These are phyloP conservation scores for Psittacula derbiana DNA, from an alignment of 2,797 vertebrate species.

Conservation along the genomic window DNA sequence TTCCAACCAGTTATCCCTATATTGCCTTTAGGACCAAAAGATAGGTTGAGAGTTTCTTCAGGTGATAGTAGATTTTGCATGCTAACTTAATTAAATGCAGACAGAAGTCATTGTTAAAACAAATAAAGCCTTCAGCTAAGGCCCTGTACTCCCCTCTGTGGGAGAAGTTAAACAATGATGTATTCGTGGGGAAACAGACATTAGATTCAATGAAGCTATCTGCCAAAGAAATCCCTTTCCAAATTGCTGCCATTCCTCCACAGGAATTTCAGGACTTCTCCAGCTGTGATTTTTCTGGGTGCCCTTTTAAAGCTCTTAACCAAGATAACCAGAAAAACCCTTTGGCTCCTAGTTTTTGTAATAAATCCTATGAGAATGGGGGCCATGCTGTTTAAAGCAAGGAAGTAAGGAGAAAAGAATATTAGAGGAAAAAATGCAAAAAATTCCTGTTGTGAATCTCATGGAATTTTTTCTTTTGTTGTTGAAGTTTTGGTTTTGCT, in stretches of 20 bases:
- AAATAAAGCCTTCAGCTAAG: neutral
- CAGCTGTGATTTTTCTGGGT: neutral
- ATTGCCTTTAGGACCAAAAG: neutral
- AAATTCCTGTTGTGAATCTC: neutral
- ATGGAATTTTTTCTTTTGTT: neutral
- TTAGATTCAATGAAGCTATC: neutral
- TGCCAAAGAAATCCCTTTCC: neutral
- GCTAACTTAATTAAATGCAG: neutral
- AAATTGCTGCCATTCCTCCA: neutral
- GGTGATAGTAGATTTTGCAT: neutral
- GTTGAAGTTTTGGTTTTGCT: constrained; percentile 5
- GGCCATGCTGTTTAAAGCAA: neutral
- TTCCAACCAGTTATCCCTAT: neutral
- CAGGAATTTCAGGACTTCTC: neutral
- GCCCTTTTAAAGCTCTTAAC: neutral
- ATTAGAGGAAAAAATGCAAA: neutral
- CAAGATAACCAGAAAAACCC: neutral
- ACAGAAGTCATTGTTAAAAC: neutral
- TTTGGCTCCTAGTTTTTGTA: neutral
- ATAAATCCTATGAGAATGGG: neutral
- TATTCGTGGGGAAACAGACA: neutral
- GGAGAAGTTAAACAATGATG: neutral
- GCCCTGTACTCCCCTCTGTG: neutral
- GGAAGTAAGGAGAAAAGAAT: neutral
- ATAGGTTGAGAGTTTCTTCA: neutral